Base-by-base conservation (phyloP, 2,888 invertebrate species). In the Ichneumoninae sp. region DNA sequence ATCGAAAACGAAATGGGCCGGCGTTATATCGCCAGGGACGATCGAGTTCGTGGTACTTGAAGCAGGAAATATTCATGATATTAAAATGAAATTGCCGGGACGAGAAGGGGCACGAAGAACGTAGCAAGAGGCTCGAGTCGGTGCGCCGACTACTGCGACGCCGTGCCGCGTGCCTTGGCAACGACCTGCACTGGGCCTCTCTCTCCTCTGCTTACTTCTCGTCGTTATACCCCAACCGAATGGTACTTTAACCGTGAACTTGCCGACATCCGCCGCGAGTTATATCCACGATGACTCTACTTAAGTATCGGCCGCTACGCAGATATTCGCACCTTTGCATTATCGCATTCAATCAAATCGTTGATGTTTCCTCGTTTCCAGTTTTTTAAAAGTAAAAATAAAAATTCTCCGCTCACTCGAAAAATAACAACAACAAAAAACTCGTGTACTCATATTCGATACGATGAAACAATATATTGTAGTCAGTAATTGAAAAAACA, bases 21-120 rank as follows among this genome's bases (percentile, higher is more conserved):
- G 87, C 75, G 83, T 88, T 89, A 88, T 87, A 89, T 86, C 85
- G 87, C 85, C 83, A 81, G 87, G 83, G 89, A 89, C 88, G 88
- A 88, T 87, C 84, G 83, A 89, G 90, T 91, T 91, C 90, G 89
- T 88, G 86, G 89, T 91, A 92, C 90, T 89, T 86, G 87, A 86
- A 83, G 87, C 81, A 88, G 91, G 90, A 92, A 92, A 92, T 92
- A 92, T 92, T 92, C 92, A 91, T 92, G 92, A 92, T 92, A 92
- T 92, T 91, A 92, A 92, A 92, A 92, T 91, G 91, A 91, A 92
- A 91, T 92, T 91, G 92, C 89, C 87, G 87, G 86, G 40, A 60
- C 60, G 57, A 44, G 63, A 26, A 68, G 40, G 66, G 40, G 19
- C 10, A 57, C 26, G 63, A 47, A 65, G 13, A 40, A 52, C 50